Conservation (phyloP, 1,140 invertebrate species). For the Drosophila nannoptera region DNA sequence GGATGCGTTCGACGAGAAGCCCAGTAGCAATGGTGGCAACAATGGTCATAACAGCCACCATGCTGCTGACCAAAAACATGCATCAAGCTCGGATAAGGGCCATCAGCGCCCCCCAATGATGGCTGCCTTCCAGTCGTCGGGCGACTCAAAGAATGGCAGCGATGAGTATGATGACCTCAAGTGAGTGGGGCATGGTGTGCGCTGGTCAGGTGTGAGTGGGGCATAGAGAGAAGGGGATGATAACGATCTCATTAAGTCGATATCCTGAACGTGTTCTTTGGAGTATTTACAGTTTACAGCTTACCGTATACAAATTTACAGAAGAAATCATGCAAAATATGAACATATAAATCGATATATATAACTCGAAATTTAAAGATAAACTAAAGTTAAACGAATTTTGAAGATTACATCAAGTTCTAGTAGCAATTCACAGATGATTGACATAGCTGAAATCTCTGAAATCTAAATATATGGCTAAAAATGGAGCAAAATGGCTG, state of each 20-base stretch:
- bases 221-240: not conserved
- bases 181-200: constrained; percentile 34
- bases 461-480: not conserved
- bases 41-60: constrained; percentile 35
- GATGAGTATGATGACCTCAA: constrained; percentile 78
- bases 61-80: constrained; percentile 47
- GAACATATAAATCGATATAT: constrained; percentile 29
- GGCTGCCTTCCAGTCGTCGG: constrained; percentile 70
- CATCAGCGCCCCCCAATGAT: constrained; percentile 65
- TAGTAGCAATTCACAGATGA: constrained; percentile 34
- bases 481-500: constrained; percentile 31
- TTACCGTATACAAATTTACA: constrained; percentile 60
- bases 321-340: constrained; percentile 25
- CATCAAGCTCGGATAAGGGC: constrained; percentile 26
- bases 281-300: constrained; percentile 72
- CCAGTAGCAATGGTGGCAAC: constrained; percentile 43
- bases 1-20: constrained; percentile 73
- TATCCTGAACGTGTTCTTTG: constrained; percentile 63
- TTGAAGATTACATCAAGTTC: constrained; percentile 29
- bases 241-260: not conserved
- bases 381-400: constrained; percentile 35
- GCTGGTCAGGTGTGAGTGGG: constrained; percentile 2
- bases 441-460: constrained; percentile 11
- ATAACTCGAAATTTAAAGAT: constrained; percentile 7
- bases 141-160: constrained; percentile 75